Evolutionary conservation across 2,888 invertebrate species (phyloP), one percentile per base, ranked within the genome.

Genomic region (Deilephila elpenor): DNA sequence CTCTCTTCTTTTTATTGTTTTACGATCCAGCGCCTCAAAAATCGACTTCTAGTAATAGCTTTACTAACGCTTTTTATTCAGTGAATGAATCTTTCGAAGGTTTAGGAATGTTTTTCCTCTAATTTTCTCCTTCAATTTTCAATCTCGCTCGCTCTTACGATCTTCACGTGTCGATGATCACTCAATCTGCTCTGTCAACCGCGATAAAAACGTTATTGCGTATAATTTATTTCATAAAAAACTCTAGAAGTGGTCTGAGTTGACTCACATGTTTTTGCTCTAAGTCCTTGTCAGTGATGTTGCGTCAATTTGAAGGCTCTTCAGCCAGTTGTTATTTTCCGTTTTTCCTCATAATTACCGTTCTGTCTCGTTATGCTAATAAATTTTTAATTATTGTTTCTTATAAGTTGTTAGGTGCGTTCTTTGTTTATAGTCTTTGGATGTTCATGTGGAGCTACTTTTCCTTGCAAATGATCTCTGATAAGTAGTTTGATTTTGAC

Each of bases 291-390:
- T 64, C 64, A 44, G 8, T 59, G 37, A 37, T 17, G 37, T 64
- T 56, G 64, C 72, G 72, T 72, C 72, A 64, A n/a, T n/a, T 20
- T 59, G 72, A 71, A 72, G 70, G 62, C 53, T 32, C 32, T 56
- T 56, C 4, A 6, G 37, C 62, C 44, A 72, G 64, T 62, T 34
- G 80, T 79, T 73, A 76, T 82, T 80, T 82, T 82, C 80, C 80
- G 74, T 80, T 80, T 78, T 80, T 80, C 82, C 80, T 82, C 74
- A 77, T 80, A 73, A 75, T 80, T 78, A 73, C 59, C 74, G 75
- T 76, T 78, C 70, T 67, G 72, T 75, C 76, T 78, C 76, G 74
- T 77, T 79, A 79, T 77, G 76, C 67, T 77, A 76, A 77, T 77
- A 25, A 56, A 72, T 44, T 64, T 32, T 72, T 72, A 62, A 53